Evolutionary conservation across 2,888 invertebrate genomes (phyloP).

Genomic region (Caenorhabditis imperialis): DNA sequence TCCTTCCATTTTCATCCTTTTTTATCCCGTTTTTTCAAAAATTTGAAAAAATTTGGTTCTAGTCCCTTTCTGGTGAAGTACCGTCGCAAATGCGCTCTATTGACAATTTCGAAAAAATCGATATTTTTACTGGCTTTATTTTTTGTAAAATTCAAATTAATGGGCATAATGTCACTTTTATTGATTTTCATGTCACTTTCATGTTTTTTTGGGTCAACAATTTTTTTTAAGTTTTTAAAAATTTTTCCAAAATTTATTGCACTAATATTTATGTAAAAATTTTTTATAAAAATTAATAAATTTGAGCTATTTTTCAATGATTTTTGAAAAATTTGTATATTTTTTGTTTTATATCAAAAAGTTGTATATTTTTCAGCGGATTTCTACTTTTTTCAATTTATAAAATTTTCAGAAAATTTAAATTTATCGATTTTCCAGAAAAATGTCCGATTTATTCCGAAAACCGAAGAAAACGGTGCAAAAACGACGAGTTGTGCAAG

Average conservation of each 20-base stretch:
- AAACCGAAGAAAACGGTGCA: conserved; percentile 40
- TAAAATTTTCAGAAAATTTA: background rate
- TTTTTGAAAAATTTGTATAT: background rate
- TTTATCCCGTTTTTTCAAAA: too few relatives aligned
- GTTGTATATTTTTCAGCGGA: background rate
- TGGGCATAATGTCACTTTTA: conserved; percentile 16
- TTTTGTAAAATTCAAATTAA: conserved; percentile 5
- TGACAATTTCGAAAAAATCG: too few relatives aligned
- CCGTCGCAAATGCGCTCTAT: too few relatives aligned
- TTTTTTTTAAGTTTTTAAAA: conserved; percentile 1
- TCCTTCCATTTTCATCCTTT: conserved; percentile 2
- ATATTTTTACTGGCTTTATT: too few relatives aligned
- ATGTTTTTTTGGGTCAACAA: background rate
- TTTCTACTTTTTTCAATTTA: background rate
- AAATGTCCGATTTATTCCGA: conserved; percentile 51
- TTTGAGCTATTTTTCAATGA: background rate
- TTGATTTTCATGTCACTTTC: background rate
- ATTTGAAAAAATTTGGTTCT: too few relatives aligned
- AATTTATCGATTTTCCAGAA: background rate
- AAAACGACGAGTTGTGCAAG: conserved; percentile 12
- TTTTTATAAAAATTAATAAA: too few relatives aligned
- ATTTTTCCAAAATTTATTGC: conserved; percentile 3
- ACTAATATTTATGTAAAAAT: too few relatives aligned
- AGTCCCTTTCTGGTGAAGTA: too few relatives aligned
- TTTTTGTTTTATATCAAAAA: background rate